phyloP scores from a whole-genome alignment of 2,797 vertebrate species.

The Danio jaintianensis region DNA sequence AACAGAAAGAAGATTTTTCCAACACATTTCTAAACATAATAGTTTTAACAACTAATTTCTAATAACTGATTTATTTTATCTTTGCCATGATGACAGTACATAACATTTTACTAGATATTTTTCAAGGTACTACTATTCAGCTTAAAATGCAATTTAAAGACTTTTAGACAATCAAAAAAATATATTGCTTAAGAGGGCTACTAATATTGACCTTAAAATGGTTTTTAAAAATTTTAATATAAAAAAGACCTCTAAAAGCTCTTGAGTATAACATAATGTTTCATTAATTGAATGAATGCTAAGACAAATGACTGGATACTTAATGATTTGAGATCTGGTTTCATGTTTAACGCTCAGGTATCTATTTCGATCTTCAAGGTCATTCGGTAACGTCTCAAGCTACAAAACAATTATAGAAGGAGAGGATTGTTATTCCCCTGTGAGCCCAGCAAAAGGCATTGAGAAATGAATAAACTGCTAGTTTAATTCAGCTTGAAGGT shows the following conservation, averaged over 20 bases:
- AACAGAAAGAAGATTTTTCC: too few species aligned
- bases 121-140: too few species aligned
- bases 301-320: constrained; percentile 15
- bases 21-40: too few species aligned
- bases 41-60: too few species aligned
- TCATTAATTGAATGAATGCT: constrained; percentile 15
- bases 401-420: not conserved
- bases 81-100: too few species aligned
- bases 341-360: not conserved
- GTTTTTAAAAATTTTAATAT: too few species aligned
- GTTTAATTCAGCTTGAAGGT: not conserved
- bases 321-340: not conserved
- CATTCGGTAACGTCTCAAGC: not conserved
- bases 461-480: not conserved
- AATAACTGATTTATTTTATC: too few species aligned
- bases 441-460: not conserved
- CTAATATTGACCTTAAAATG: too few species aligned
- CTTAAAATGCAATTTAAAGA: too few species aligned
- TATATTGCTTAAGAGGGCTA: too few species aligned
- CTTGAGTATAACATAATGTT: not conserved
- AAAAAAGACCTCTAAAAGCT: constrained; percentile 11
- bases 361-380: not conserved
- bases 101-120: too few species aligned
- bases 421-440: not conserved
- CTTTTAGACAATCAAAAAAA: too few species aligned